Percentiles rank a stretch among this genome's conserved stretches.
Evolutionary conservation across 2,797 vertebrate genomes (phyloP).

Genomic region (Amphiprion clarkii): DNA sequence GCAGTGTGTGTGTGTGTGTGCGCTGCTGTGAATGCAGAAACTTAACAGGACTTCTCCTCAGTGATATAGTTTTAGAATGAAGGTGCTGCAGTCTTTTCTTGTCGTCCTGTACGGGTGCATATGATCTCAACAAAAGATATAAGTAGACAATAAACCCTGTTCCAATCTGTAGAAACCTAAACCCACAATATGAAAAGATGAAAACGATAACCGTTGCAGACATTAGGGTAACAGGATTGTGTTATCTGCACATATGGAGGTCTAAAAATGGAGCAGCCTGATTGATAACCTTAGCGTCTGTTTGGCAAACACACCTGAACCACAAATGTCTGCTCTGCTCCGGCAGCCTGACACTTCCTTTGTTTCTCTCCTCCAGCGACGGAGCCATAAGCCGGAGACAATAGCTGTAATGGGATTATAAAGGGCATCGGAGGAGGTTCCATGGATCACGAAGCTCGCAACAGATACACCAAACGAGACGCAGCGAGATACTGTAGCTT

Average conservation of each 20-base stretch:
- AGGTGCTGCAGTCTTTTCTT: background rate
- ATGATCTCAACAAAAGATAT: too few species aligned
- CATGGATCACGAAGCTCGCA: constrained; percentile 69
- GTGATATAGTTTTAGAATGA: background rate
- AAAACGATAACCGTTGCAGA: background rate
- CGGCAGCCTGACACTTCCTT: constrained; percentile 31
- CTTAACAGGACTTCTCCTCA: too few species aligned
- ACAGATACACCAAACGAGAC: constrained; percentile 61
- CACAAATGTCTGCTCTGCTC: constrained; percentile 41
- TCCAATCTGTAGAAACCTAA: background rate
- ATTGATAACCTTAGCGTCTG: constrained; percentile 47
- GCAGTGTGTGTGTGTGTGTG: too few species aligned
- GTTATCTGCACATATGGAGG: constrained; percentile 11
- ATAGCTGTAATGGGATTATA: constrained; percentile 80
- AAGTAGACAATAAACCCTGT: background rate
- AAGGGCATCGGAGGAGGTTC: constrained; percentile 73
- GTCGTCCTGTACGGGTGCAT: background rate
- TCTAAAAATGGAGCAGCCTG: background rate
- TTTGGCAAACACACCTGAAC: constrained; percentile 48
- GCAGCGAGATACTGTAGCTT: constrained; percentile 49
- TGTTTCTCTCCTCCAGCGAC: constrained; percentile 44
- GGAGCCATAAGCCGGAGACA: constrained; percentile 70
- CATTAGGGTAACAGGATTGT: background rate
- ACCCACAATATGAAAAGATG: background rate
- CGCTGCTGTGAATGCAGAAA: too few species aligned